Conservation (phyloP, 2,888 invertebrate genomes). For the Eumacrocentrus americanus region DNA sequence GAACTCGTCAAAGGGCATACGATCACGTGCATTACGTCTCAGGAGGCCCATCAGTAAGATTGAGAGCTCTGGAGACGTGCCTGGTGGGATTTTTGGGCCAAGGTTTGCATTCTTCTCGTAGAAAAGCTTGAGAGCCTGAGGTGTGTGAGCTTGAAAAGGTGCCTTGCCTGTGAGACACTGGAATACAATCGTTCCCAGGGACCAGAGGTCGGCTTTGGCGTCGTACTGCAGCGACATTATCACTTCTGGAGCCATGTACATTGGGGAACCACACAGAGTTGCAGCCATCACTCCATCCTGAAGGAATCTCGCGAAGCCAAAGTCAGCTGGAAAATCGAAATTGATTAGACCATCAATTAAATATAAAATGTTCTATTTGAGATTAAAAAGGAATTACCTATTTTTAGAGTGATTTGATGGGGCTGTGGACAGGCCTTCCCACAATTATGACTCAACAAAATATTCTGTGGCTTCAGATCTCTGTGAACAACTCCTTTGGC, state of each 20-base stretch:
- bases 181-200: constrained; percentile 97
- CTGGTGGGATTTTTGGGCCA: constrained; percentile 89
- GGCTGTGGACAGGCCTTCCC: constrained; percentile 73
- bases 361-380: too few relatives aligned
- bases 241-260: constrained; percentile 99
- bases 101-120: constrained; percentile 95
- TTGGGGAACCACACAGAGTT: constrained; percentile 98
- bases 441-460: constrained; percentile 87
- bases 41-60: constrained; percentile 86
- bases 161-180: constrained; percentile 99
- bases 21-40: constrained; percentile 90
- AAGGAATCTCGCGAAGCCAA: constrained; percentile 98
- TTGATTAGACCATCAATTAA: too few relatives aligned
- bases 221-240: constrained; percentile 99
- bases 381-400: constrained; percentile 71
- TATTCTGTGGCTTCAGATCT: constrained; percentile 99
- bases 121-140: constrained; percentile 94
- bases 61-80: constrained; percentile 88
- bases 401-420: constrained; percentile 90
- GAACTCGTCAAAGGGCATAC: constrained; percentile 96
- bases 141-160: constrained; percentile 97
- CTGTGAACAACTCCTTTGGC: constrained; percentile 98
- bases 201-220: constrained; percentile 99
- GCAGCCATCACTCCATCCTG: constrained; percentile 99
- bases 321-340: constrained; percentile 90